phyloP scores from a whole-genome alignment of 2,797 vertebrate species.

The Betta splendens region DNA sequence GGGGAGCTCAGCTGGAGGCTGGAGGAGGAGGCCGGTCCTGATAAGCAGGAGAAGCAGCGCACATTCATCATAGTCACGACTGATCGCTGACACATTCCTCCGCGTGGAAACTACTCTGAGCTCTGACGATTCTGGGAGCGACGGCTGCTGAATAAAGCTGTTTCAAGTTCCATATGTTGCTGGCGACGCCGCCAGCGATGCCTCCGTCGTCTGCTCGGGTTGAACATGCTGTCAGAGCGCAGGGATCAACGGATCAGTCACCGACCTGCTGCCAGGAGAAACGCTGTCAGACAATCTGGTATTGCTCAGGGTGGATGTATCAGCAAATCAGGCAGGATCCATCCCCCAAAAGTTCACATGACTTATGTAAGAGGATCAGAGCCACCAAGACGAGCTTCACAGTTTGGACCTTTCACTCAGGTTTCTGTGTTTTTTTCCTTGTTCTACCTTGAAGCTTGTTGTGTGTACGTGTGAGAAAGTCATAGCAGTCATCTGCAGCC shows the following conservation, averaged over 20 bases:
- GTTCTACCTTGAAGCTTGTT: no score
- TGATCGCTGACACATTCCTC: slow-evolving; percentile 48
- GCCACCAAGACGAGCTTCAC: no score
- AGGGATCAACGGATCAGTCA: slow-evolving; percentile 65
- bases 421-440: no score
- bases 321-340: slow-evolving; percentile 57
- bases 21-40: slow-evolving; percentile 30
- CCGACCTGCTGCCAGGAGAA: slow-evolving; percentile 55
- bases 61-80: slow-evolving; percentile 34
- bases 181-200: slow-evolving; percentile 61
- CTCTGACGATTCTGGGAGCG: slow-evolving; percentile 42
- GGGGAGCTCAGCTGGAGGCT: slow-evolving; percentile 34
- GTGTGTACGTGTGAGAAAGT: slow-evolving; percentile 40
- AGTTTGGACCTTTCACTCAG: no score
- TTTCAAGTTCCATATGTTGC: slow-evolving; percentile 56
- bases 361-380: slow-evolving; percentile 48
- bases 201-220: slow-evolving; percentile 69
- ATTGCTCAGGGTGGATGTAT: slow-evolving; percentile 49
- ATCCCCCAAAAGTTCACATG: slow-evolving; percentile 54
- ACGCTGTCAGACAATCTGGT: slow-evolving; percentile 46
- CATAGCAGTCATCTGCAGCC: slow-evolving; percentile 54
- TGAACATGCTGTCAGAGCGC: slow-evolving; percentile 64
- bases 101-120: slow-evolving; percentile 57
- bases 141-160: slow-evolving; percentile 39
- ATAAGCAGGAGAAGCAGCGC: slow-evolving; percentile 38